Evolutionary conservation across 1,140 invertebrate species (phyloP).

Genomic region (Zaprionus ghesquierei): DNA sequence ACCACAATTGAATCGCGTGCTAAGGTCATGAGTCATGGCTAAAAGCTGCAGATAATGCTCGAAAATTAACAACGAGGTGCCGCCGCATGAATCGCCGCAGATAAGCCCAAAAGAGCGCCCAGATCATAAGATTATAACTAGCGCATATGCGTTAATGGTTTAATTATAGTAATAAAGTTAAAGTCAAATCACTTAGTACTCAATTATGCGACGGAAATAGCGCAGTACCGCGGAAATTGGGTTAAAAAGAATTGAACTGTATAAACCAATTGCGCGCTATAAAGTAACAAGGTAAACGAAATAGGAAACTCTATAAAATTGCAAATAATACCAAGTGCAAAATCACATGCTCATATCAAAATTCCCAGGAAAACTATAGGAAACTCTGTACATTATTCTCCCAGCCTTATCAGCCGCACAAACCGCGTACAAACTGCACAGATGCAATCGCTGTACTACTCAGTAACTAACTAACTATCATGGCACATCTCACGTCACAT

Average conservation of each 20-base stretch:
- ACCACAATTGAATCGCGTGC: background rate
- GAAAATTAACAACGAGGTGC: background rate
- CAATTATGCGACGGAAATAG: background rate
- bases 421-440: background rate
- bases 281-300: background rate
- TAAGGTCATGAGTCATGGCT: constrained; percentile 20
- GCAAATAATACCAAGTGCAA: background rate
- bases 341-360: background rate
- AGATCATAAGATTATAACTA: background rate
- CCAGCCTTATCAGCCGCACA: background rate
- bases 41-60: background rate
- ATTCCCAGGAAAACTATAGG: background rate
- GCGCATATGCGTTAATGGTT: background rate
- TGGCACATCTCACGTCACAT: background rate
- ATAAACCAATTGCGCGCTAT: background rate
- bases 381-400: too few relatives aligned
- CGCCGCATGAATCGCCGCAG: background rate
- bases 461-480: background rate
- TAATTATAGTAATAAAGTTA: background rate
- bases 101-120: background rate
- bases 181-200: background rate
- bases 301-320: background rate
- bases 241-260: background rate
- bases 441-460: background rate
- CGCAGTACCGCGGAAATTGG: background rate